Evolutionary conservation across 2,888 invertebrate species (phyloP).

Genomic region (Scaptomyza cyrtandrae): DNA sequence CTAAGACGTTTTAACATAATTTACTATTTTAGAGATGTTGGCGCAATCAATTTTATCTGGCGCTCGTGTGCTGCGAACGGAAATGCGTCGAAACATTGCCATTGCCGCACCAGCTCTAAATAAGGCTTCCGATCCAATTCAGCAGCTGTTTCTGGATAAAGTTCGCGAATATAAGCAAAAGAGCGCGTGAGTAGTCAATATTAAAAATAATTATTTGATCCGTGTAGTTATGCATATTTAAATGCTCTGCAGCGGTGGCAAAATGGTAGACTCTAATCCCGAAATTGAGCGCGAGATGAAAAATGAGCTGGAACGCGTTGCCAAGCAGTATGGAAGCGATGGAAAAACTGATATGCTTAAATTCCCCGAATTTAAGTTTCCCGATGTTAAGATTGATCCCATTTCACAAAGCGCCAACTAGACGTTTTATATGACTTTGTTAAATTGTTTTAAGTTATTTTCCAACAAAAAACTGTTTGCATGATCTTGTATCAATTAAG

Average conservation of each 20-base stretch:
- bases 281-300: conserved; percentile 90
- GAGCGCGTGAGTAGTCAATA: conserved; percentile 88
- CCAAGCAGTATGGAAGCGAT: conserved; percentile 91
- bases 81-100: conserved; percentile 89
- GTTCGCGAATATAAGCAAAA: conserved; percentile 94
- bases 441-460: conserved; percentile 66
- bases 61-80: conserved; percentile 85
- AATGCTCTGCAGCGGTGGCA: conserved; percentile 88
- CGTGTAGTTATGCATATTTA: neutral
- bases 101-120: conserved; percentile 88
- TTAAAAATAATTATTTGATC: neutral
- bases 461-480: conserved; percentile 21
- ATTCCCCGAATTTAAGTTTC: conserved; percentile 94
- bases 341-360: conserved; percentile 93
- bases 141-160: conserved; percentile 96
- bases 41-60: conserved; percentile 86
- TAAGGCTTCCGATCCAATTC: conserved; percentile 94
- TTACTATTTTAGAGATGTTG: conserved; percentile 86
- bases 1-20: neutral
- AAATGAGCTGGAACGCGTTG: conserved; percentile 92
- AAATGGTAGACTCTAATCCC: conserved; percentile 92
- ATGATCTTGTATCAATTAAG: conserved; percentile 21
- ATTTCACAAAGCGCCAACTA: conserved; percentile 84
- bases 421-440: conserved; percentile 40
- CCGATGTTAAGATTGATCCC: conserved; percentile 89